Evolutionary conservation across 2,888 invertebrate species (phyloP).

Genomic region (Eurytoma californica): DNA sequence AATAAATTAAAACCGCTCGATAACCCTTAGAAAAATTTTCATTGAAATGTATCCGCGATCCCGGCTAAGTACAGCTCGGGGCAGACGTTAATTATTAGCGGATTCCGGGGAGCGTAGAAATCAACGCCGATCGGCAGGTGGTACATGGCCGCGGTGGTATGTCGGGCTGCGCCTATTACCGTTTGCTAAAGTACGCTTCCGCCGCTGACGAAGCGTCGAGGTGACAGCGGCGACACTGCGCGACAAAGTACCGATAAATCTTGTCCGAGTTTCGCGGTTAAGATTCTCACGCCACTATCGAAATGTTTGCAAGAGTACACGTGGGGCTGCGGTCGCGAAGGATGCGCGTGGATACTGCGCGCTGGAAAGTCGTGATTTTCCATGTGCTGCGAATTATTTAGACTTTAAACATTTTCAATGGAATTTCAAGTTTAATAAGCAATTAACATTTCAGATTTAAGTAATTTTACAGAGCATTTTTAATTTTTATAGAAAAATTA

Average conservation of each 20-base stretch:
- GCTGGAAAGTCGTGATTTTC: too few species aligned
- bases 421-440: too few species aligned
- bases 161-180: slow-evolving; percentile 19
- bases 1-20: too few species aligned
- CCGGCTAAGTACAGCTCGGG: too few species aligned
- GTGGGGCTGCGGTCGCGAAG: neutral
- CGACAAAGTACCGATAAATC: slow-evolving; percentile 37
- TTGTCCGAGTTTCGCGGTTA: neutral
- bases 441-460: too few species aligned
- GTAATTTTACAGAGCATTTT: too few species aligned
- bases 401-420: too few species aligned
- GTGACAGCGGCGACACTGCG: neutral
- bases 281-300: slow-evolving; percentile 12
- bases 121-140: neutral
- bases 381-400: too few species aligned
- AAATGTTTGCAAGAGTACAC: neutral
- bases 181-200: neutral
- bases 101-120: neutral
- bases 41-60: too few species aligned
- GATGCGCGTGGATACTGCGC: too few species aligned
- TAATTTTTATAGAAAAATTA: too few species aligned
- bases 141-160: neutral
- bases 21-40: too few species aligned
- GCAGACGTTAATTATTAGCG: neutral
- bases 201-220: slow-evolving; percentile 14